A percentile compares a stretch with the other conserved stretches of the same genome.
Conservation (phyloP, 2,797 vertebrate genomes). For the Pipistrellus pygmaeus region DNA sequence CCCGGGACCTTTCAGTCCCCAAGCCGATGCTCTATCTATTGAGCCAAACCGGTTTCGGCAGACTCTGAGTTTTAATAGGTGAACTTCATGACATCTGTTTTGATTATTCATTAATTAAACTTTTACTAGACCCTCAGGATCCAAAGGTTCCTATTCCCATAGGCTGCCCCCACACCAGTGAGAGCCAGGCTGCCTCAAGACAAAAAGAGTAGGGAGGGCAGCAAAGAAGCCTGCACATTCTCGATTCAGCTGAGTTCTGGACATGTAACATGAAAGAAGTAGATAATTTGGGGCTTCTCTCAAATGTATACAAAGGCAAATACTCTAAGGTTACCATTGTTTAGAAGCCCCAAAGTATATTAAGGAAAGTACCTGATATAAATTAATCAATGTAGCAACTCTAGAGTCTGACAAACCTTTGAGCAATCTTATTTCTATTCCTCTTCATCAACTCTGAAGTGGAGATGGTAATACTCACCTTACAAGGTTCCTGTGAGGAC, state of each 20-base stretch:
- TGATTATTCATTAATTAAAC: not conserved
- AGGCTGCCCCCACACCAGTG: not conserved
- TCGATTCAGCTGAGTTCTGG: not conserved
- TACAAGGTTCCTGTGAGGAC: not conserved
- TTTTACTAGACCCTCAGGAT: not conserved
- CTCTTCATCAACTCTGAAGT: not conserved
- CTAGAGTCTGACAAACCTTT: not conserved
- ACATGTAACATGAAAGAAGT: not conserved
- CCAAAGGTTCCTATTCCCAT: not conserved
- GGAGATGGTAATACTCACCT: not conserved
- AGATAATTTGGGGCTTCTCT: not conserved
- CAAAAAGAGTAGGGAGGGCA: not conserved
- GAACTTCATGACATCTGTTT: not conserved
- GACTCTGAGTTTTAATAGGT: not conserved
- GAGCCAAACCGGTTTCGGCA: too few species aligned
- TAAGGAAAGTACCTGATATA: not conserved
- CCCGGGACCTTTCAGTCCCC: too few species aligned
- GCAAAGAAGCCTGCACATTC: not conserved
- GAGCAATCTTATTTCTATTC: not conserved
- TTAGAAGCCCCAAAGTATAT: not conserved
- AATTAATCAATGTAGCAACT: not conserved
- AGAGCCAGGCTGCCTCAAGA: not conserved
- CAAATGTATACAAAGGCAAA: not conserved
- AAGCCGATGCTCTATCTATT: too few species aligned
- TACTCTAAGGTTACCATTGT: not conserved